A percentile compares a stretch with the other conserved stretches of the same genome.
These are phyloP conservation scores for Smittia sp. DNA, from an alignment of 2,888 invertebrate genomes.

Conservation along the genomic window DNA sequence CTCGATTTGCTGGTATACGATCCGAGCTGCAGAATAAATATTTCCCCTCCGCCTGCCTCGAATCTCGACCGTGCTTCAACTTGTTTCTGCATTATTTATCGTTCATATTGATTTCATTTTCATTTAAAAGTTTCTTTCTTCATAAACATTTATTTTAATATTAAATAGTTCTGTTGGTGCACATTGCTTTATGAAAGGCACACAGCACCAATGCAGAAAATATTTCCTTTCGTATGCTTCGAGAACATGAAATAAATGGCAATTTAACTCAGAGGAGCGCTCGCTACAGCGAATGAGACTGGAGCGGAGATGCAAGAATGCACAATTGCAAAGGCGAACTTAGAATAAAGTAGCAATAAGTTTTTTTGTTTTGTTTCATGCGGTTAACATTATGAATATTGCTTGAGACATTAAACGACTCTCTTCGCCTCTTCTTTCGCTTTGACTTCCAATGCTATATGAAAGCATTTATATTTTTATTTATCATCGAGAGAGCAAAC, in stretches of 20 bases:
- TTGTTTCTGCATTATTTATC: constrained; percentile 38
- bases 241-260: not conserved
- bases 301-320: constrained; percentile 9
- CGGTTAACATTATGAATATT: constrained; percentile 40
- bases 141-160: constrained; percentile 40
- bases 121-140: constrained; percentile 35
- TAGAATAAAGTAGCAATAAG: constrained; percentile 39
- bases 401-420: constrained; percentile 40
- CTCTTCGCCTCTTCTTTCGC: not conserved
- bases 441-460: not conserved
- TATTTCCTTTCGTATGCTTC: not conserved
- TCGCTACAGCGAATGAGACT: not conserved
- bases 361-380: constrained; percentile 10
- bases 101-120: constrained; percentile 41
- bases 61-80: not conserved
- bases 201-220: not conserved
- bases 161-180: constrained; percentile 35
- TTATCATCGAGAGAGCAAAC: constrained; percentile 31
- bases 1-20: not conserved
- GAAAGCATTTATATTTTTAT: constrained; percentile 31
- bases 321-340: not conserved
- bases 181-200: constrained; percentile 14
- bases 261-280: constrained; percentile 6
- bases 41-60: not conserved
- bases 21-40: not conserved